Evolutionary conservation across 2,888 invertebrate species (phyloP).

Genomic region (Schizaphis graminum): DNA sequence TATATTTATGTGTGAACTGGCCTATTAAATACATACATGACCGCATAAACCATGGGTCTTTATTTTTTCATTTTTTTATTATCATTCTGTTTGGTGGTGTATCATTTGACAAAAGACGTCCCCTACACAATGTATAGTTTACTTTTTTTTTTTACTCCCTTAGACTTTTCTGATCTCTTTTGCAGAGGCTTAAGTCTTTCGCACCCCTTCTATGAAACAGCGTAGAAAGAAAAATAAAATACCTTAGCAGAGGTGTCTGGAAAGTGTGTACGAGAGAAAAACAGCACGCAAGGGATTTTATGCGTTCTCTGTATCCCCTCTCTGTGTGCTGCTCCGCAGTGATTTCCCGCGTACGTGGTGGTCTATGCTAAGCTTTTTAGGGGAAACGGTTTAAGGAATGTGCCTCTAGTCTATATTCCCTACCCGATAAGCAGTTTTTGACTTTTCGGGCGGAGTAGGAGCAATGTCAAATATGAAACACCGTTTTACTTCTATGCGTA

Average conservation of each 20-base stretch:
- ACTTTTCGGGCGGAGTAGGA: slow-evolving; percentile 28
- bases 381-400: slow-evolving; percentile 56
- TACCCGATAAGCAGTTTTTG: slow-evolving; percentile 56
- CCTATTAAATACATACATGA: neutral
- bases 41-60: slow-evolving; percentile 14
- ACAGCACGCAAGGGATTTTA: slow-evolving; percentile 65
- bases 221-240: slow-evolving; percentile 21
- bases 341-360: slow-evolving; percentile 11
- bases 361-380: slow-evolving; percentile 56
- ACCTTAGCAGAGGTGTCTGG: slow-evolving; percentile 34
- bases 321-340: neutral
- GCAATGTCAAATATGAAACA: slow-evolving; percentile 54
- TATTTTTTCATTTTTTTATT: neutral
- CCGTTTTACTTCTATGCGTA: slow-evolving; percentile 40
- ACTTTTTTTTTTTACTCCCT: slow-evolving; percentile 22
- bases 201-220: neutral
- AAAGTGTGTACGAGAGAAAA: slow-evolving; percentile 44
- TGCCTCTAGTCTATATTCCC: slow-evolving; percentile 23
- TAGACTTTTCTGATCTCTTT: slow-evolving; percentile 29
- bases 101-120: slow-evolving; percentile 62
- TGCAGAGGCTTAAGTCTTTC: slow-evolving; percentile 35
- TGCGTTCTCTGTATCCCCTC: slow-evolving; percentile 40
- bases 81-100: slow-evolving; percentile 31
- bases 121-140: neutral
- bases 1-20: neutral